Conservation (phyloP, 2,797 vertebrate genomes). For the Etheostoma nigrum region DNA sequence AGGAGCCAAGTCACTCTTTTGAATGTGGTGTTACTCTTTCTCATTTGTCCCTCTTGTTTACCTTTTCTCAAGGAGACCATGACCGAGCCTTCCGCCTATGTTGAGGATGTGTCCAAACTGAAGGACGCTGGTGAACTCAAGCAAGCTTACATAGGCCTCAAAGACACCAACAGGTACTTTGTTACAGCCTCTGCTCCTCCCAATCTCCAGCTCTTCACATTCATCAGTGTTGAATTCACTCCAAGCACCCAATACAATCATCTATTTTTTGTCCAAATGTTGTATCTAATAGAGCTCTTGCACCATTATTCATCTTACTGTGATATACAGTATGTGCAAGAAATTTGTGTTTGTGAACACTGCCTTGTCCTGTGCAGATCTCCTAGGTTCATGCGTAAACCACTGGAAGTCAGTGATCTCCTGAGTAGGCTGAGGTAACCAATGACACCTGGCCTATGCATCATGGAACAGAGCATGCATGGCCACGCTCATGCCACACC, state of each 20-base stretch:
- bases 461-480: constrained; percentile 72
- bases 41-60: background rate
- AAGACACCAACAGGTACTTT: constrained; percentile 96
- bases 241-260: too few species aligned
- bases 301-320: background rate
- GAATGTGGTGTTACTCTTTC: background rate
- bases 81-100: constrained; percentile 92
- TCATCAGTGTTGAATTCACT: constrained; percentile 14
- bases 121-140: constrained; percentile 96
- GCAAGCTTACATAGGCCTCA: constrained; percentile 95
- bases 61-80: constrained; percentile 90
- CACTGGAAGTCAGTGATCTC: constrained; percentile 84
- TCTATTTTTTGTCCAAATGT: background rate
- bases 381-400: constrained; percentile 81
- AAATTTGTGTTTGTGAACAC: constrained; percentile 54
- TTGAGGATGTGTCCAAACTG: constrained; percentile 95
- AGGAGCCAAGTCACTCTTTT: background rate
- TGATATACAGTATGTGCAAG: background rate
- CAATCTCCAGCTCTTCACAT: background rate
- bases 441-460: constrained; percentile 70
- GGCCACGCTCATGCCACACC: constrained; percentile 59
- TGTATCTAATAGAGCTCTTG: background rate
- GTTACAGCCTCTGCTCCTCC: background rate
- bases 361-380: constrained; percentile 85
- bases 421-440: constrained; percentile 88